Base-by-base conservation (phyloP, 1,140 invertebrate species). In the Drosophila varians region DNA sequence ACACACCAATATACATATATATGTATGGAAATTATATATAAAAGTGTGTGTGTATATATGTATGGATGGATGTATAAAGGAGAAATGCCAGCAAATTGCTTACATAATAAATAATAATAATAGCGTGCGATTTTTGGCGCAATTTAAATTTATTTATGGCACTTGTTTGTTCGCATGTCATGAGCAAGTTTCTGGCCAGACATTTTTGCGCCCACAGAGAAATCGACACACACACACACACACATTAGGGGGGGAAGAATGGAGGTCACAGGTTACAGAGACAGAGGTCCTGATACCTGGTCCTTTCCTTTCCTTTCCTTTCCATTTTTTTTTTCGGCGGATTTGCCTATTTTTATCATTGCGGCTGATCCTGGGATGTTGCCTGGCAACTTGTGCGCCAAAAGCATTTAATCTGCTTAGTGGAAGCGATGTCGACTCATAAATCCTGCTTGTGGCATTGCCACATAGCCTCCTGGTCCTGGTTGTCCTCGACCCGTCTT, bases 71-170 rank as follows among this genome's bases (percentile, higher is more conserved):
- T 21, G 28, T 31, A 31, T 31, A 31, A 11, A 9, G 9, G 28
- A 73, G 49, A 65, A 77, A 84, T 78, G 70, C 64, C 70, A 61
- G 79, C 74, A 83, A 83, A 83, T 84, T 78, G 79, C 78, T 84
- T 78, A 62, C 79, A 83, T 86, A 83, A 83, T 86, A 83, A 83
- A 83, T 84, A 83, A 79, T 86, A 83, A 86, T 84, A 83, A 86
- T 86, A 79, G 60, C 75, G 80, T 83, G 79, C 76, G 79, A 86
- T 83, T 86, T 86, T 83, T 83, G 76, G 79, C 80, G 79, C 80
- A 83, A 86, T 83, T 83, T 83, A 83, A 83, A 83, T 79, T 75
- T 86, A 83, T 83, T 83, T 83, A 83, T 83, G 80, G 71, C 64
- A 77, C 74, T 84, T 79, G 70, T 79, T 83, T 73, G 78, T 54